These are phyloP conservation scores for Pipistrellus kuhlii DNA, from an alignment of 2,797 vertebrate species.

Conservation along the genomic window DNA sequence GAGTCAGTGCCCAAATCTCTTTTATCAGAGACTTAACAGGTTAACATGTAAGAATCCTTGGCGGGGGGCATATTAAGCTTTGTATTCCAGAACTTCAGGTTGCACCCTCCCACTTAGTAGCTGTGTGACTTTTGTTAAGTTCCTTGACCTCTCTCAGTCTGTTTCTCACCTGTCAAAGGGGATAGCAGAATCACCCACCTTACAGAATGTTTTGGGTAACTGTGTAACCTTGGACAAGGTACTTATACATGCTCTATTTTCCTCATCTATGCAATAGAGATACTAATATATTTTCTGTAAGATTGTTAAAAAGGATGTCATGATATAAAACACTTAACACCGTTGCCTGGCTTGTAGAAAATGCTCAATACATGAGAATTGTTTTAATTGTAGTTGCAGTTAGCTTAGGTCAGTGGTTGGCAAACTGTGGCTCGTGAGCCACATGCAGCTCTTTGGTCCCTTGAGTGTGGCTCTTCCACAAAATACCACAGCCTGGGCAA, in stretches of 20 bases:
- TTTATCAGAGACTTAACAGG: not conserved
- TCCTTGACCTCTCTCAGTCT: not conserved
- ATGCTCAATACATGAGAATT: not conserved
- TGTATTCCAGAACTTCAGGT: not conserved
- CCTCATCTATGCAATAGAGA: not conserved
- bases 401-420: not conserved
- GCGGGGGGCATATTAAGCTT: not conserved
- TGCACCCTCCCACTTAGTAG: not conserved
- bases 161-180: not conserved
- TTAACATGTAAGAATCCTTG: not conserved
- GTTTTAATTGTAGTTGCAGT: not conserved
- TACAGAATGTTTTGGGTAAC: not conserved
- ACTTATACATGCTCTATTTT: not conserved
- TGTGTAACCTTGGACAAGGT: not conserved
- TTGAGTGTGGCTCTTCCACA: too few relatives aligned
- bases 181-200: not conserved
- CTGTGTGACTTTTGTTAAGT: not conserved
- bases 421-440: too few relatives aligned
- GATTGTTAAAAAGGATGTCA: not conserved
- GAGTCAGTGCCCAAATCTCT: not conserved
- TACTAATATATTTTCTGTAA: not conserved
- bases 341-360: not conserved
- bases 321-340: constrained; percentile 4
- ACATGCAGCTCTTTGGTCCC: too few relatives aligned
- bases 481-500: too few relatives aligned